phyloP scores from a whole-genome alignment of 2,113 vertebrate species.

The Xiphophorus maculatus region DNA sequence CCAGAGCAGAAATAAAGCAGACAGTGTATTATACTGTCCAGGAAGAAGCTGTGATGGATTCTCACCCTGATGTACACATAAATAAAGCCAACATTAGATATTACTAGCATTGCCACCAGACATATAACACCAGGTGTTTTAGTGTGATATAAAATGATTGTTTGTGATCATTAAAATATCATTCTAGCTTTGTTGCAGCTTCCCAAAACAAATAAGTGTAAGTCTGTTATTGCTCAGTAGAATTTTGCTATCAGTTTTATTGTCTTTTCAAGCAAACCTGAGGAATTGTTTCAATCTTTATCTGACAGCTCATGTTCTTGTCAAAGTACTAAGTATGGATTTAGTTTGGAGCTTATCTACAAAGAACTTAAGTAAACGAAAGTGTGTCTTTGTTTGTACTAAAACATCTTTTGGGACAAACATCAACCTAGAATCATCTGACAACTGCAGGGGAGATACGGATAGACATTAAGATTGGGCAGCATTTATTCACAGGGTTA shows the following conservation, averaged over 20 bases:
- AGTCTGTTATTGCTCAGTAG: neutral
- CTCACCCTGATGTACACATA: slow-evolving; percentile 23
- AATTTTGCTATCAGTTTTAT: neutral
- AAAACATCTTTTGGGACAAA: neutral
- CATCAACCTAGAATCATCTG: neutral
- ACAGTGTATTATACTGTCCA: slow-evolving; percentile 28
- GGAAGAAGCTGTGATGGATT: slow-evolving; percentile 53
- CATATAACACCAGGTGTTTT: slow-evolving; percentile 19
- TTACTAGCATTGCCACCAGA: slow-evolving; percentile 12
- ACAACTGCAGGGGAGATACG: neutral
- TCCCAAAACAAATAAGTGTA: slow-evolving; percentile 8
- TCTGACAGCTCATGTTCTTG: neutral
- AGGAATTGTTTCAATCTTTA: neutral
- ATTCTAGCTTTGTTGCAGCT: slow-evolving; percentile 13
- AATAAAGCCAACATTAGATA: slow-evolving; percentile 49
- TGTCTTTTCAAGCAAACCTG: neutral
- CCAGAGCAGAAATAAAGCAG: slow-evolving; percentile 56
- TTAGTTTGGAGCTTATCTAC: neutral
- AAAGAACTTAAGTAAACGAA: neutral
- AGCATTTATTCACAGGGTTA: no score
- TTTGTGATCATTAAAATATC: slow-evolving; percentile 27
- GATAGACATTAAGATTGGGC: neutral
- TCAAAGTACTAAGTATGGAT: no score
- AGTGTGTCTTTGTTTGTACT: no score
- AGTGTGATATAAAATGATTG: slow-evolving; percentile 8